phyloP scores from a whole-genome alignment of 2,113 vertebrate genomes.

The Grantiella picta region DNA sequence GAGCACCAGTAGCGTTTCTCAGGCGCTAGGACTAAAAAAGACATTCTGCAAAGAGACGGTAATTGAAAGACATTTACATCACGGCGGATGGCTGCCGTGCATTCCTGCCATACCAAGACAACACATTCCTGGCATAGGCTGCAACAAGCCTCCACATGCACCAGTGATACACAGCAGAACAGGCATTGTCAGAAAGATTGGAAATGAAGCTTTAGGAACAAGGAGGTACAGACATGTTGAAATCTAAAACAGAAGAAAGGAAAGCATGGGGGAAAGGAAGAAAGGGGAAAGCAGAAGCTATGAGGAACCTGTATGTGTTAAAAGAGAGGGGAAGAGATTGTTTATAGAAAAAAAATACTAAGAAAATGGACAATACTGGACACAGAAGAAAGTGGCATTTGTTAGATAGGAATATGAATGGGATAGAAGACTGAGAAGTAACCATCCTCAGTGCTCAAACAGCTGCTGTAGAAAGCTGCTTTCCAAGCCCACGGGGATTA shows the following conservation, averaged over 20 bases:
- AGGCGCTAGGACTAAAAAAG: background rate
- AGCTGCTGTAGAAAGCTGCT: constrained; percentile 9
- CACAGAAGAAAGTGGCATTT: background rate
- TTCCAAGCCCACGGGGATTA: background rate
- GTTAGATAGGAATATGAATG: background rate
- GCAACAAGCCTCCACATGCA: background rate
- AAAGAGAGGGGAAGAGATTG: background rate
- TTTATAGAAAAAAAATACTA: background rate
- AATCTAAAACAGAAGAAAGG: background rate
- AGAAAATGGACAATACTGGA: background rate
- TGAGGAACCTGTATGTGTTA: background rate
- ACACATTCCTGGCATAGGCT: background rate
- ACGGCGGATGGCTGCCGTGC: background rate
- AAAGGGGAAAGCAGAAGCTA: background rate
- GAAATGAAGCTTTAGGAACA: background rate
- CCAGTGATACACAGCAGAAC: background rate
- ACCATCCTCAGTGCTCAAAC: background rate
- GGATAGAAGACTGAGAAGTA: background rate
- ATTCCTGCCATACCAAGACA: background rate
- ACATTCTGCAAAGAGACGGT: background rate
- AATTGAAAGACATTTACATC: background rate
- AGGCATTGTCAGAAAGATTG: background rate
- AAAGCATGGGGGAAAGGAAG: background rate
- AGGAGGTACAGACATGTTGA: background rate
- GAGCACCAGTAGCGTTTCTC: background rate